Conservation (phyloP, 37 sponge, comb jelly and placozoan species). For the Bolinopsis microptera region DNA sequence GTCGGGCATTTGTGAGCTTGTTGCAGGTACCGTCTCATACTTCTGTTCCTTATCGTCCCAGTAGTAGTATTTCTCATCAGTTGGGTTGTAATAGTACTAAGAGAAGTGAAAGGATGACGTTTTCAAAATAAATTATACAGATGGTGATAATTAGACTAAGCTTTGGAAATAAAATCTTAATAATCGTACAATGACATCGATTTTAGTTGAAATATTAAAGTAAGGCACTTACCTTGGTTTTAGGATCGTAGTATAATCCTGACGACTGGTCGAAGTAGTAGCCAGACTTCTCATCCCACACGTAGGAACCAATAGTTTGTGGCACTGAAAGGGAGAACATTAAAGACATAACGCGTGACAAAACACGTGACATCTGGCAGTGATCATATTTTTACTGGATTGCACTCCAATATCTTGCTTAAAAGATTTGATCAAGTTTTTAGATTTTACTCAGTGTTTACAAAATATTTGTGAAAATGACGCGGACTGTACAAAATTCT, state of each 20-base stretch:
- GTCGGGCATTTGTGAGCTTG: background rate
- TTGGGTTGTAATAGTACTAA: conserved; percentile 82
- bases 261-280: conserved; percentile 50
- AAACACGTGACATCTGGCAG: background rate
- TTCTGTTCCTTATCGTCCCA: conserved; percentile 74
- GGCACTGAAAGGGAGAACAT: conserved; percentile 12
- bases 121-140: too few relatives aligned
- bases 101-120: background rate
- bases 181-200: too few relatives aligned
- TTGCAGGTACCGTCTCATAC: conserved; percentile 76
- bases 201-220: background rate
- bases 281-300: conserved; percentile 37
- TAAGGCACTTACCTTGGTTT: conserved; percentile 74
- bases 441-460: too few relatives aligned
- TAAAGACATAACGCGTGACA: background rate
- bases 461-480: too few relatives aligned
- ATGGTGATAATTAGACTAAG: too few relatives aligned
- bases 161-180: too few relatives aligned
- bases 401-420: too few relatives aligned
- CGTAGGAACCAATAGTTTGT: conserved; percentile 52
- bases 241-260: conserved; percentile 92
- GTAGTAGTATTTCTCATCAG: conserved; percentile 88
- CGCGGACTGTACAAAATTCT: too few relatives aligned
- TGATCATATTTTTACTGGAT: too few relatives aligned
- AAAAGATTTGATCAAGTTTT: too few relatives aligned